Percentiles rank a stretch among this genome's conserved stretches.
phyloP scores from a whole-genome alignment of 2,113 vertebrate genomes.

The Antechinus stuartii region DNA sequence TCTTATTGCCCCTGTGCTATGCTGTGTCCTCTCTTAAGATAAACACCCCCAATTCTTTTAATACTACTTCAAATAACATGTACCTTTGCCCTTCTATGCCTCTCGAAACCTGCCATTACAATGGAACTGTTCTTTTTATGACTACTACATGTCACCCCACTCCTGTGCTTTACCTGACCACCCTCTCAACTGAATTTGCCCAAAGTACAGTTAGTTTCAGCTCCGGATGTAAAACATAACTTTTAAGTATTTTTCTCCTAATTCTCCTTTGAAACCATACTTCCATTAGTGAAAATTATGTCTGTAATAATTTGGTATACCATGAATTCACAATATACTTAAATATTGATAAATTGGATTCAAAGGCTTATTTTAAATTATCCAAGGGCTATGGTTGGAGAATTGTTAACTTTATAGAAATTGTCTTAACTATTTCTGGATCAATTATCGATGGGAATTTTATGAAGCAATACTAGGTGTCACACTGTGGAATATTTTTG shows the following conservation, averaged over 20 bases:
- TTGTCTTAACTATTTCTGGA: slow-evolving; percentile 45
- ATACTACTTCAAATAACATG: not conserved
- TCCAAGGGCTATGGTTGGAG: not conserved
- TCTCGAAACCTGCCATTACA: not conserved
- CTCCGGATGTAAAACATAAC: not conserved
- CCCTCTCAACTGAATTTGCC: not conserved
- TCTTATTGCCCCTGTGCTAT: not conserved
- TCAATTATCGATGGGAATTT: not conserved
- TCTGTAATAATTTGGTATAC: not conserved
- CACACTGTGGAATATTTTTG: too few relatives aligned
- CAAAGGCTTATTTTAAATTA: slow-evolving; percentile 22
- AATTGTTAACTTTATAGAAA: slow-evolving; percentile 16
- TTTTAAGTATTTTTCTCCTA: not conserved
- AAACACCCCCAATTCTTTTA: not conserved
- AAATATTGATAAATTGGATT: not conserved
- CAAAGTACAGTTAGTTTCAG: not conserved
- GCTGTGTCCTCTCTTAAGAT: not conserved
- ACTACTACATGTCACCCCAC: too few relatives aligned
- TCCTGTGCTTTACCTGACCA: not conserved
- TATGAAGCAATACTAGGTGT: too few relatives aligned
- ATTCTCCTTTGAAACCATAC: not conserved
- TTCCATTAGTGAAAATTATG: slow-evolving; percentile 20
- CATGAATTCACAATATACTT: slow-evolving; percentile 20
- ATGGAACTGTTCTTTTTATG: not conserved
- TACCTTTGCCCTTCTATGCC: not conserved